Base-by-base conservation (phyloP, 30 jellyfish, hydroid and myxozoan genomes). In the Sanderia malayensis region DNA sequence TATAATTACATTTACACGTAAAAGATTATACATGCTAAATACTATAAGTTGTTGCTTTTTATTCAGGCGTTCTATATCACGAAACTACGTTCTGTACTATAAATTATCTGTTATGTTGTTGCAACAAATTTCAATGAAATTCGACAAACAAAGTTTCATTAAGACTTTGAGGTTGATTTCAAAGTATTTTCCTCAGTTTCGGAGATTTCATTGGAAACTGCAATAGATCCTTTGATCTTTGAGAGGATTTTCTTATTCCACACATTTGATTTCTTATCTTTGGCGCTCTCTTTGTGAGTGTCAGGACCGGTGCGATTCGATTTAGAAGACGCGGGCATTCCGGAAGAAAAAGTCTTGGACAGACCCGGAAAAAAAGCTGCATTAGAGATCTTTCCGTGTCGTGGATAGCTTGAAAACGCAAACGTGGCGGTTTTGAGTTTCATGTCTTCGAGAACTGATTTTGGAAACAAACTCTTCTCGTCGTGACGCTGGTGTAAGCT, bases 381-480 rank as follows among this genome's bases (percentile, higher is more conserved):
- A 26, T 78, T 46, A 0, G 82, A 65, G 19, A 63, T 79, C 32
- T 78, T 78, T 19, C 82, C 80, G 53, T 52, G 71, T 15, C 71
- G 78, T 1, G 81, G 49, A 31, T 76, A 20, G 79, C 82, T 53
- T 4, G 89, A 47, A 44, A 78, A 78, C 20, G 82, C 89, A 23
- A 78, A 55, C 6, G 89, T 58, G 19, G 95, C 93, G 15, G 95
- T 58, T 49, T 71, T 81, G 87, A 82, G 62, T 37, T 78, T 89
- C 93, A 76, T 55, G 0, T 89, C 97, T 21, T 89, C 97, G 0
- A 89, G 82, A 1, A 89, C 72, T 4, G 86, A 67, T 46, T 89
- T 89, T 17, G 97, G 97, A 55, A 89, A 89, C 28, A 89, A 34
- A 49, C 94, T 81, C 57, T 61, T 67, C 46, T 80, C 91, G 37